Evolutionary conservation across 2,797 vertebrate genomes (phyloP).

Genomic region (Peromyscus nudipes): DNA sequence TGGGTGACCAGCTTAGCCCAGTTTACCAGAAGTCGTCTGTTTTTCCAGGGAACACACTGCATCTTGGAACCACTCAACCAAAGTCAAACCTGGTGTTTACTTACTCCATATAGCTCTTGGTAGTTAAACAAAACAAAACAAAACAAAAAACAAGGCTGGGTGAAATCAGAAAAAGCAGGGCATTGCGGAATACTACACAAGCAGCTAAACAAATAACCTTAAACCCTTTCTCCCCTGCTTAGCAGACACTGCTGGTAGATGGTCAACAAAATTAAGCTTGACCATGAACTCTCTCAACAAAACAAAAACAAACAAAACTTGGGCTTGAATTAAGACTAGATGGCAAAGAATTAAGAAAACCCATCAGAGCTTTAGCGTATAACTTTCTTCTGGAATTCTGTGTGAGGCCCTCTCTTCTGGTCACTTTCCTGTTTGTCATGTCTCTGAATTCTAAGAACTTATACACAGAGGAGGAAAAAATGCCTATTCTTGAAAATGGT

Average conservation of each 20-base stretch:
- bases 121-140: not conserved
- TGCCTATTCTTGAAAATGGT: slow-evolving; percentile 33
- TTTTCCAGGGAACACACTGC: slow-evolving; percentile 33
- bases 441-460: slow-evolving; percentile 4
- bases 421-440: not conserved
- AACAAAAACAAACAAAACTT: not conserved
- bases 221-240: not conserved
- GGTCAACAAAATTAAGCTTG: slow-evolving; percentile 33
- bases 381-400: slow-evolving; percentile 20
- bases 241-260: not conserved
- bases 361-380: not conserved
- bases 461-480: not conserved
- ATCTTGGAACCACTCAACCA: not conserved
- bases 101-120: not conserved
- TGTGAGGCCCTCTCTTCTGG: not conserved
- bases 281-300: not conserved
- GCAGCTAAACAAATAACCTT: slow-evolving; percentile 52
- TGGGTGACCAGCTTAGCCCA: slow-evolving; percentile 38
- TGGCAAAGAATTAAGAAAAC: slow-evolving; percentile 24
- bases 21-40: slow-evolving; percentile 15
- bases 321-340: not conserved
- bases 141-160: not conserved
- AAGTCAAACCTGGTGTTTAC: slow-evolving; percentile 31
- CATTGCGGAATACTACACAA: slow-evolving; percentile 42
- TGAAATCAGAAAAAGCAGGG: not conserved